These are phyloP conservation scores for Tamandua tetradactyla DNA, from an alignment of 2,797 vertebrate species.

Conservation along the genomic window DNA sequence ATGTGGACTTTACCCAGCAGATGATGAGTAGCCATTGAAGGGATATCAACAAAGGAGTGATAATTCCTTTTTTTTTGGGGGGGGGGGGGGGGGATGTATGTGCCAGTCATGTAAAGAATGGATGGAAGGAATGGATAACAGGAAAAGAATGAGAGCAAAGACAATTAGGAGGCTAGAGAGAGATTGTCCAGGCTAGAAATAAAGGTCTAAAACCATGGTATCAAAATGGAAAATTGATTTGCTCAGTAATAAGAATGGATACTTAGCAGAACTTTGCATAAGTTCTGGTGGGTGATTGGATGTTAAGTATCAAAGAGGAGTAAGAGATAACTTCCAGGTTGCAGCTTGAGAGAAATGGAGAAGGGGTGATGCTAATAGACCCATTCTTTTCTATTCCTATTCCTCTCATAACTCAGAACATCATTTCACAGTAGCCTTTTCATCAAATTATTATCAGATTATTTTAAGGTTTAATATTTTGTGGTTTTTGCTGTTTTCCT, in stretches of 20 bases:
- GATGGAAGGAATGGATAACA: neutral
- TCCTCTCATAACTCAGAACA: neutral
- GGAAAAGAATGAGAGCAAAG: neutral
- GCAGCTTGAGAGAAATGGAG: neutral
- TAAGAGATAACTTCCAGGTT: neutral
- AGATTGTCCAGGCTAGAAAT: neutral
- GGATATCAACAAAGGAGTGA: neutral
- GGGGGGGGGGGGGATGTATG: neutral
- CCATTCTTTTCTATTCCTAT: neutral
- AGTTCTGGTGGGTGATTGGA: neutral
- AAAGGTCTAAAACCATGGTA: neutral
- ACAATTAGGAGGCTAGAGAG: neutral
- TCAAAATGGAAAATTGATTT: neutral
- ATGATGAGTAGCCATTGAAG: neutral
- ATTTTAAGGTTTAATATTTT: neutral
- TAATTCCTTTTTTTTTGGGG: neutral
- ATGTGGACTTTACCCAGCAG: neutral
- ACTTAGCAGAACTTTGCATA: neutral
- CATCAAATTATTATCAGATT: neutral
- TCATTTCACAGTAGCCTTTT: neutral
- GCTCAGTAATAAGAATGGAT: neutral
- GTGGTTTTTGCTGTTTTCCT: constrained; percentile 11
- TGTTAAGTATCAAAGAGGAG: neutral
- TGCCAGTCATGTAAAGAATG: neutral
- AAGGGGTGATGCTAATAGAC: neutral